These are phyloP conservation scores for Numenius arquata DNA, from an alignment of 2,113 vertebrate species.

Conservation along the genomic window DNA sequence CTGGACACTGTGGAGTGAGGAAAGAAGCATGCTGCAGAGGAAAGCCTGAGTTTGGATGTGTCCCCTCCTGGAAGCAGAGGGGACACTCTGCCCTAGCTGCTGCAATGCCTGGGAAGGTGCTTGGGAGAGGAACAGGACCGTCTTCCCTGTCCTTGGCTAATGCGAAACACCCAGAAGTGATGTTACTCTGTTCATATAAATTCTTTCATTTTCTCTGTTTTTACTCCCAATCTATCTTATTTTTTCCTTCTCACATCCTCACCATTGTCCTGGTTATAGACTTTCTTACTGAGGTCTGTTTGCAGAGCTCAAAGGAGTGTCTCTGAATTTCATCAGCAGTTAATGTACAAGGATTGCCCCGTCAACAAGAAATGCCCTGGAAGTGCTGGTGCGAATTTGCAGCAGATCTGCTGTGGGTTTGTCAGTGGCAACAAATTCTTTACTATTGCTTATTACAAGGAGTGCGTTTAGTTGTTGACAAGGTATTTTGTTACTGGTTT, in stretches of 20 bases:
- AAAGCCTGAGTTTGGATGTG: not conserved
- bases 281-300: not conserved
- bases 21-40: not conserved
- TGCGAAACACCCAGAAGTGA: not conserved
- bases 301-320: not conserved
- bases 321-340: not conserved
- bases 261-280: not conserved
- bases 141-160: not conserved
- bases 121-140: not conserved
- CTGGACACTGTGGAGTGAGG: not conserved
- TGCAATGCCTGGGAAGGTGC: not conserved
- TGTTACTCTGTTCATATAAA: not conserved
- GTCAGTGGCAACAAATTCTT: not conserved
- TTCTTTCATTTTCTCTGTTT: not conserved
- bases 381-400: not conserved
- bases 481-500: not conserved
- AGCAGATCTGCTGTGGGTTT: not conserved
- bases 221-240: not conserved
- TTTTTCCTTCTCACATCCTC: not conserved
- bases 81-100: not conserved
- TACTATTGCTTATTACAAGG: not conserved
- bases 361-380: not conserved
- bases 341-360: not conserved
- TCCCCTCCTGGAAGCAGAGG: not conserved
- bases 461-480: not conserved